phyloP scores from a whole-genome alignment of 1,140 invertebrate genomes.

The Drosophila tropicalis region DNA sequence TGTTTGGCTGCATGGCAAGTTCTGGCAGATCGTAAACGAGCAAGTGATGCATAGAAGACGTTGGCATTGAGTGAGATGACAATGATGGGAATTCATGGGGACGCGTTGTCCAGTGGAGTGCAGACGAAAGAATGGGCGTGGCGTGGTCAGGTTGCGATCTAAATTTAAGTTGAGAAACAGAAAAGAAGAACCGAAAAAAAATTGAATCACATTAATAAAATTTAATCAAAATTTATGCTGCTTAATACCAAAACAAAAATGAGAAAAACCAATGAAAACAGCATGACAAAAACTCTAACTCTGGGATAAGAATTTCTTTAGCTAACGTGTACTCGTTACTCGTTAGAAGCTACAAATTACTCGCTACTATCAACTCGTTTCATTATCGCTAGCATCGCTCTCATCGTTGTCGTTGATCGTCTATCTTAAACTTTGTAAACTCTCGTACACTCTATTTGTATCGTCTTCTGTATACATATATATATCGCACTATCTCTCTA shows the following conservation, averaged over 20 bases:
- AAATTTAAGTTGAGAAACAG: conserved; percentile 64
- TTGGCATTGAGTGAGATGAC: conserved; percentile 47
- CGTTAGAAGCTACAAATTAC: conserved; percentile 15
- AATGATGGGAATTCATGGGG: neutral
- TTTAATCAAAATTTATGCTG: conserved; percentile 66
- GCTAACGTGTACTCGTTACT: conserved; percentile 30
- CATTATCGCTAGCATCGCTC: conserved; percentile 37
- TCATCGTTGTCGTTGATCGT: conserved; percentile 38
- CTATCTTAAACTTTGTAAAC: conserved; percentile 45
- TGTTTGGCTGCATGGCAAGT: conserved; percentile 72
- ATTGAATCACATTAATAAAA: conserved; percentile 67
- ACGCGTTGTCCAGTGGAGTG: neutral
- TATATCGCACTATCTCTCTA: conserved; percentile 38
- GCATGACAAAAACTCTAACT: conserved; percentile 31
- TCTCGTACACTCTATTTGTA: conserved; percentile 29
- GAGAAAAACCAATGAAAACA: neutral
- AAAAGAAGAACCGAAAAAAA: conserved; percentile 37
- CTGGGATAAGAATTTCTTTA: conserved; percentile 21
- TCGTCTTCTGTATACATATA: conserved; percentile 31
- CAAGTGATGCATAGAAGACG: conserved; percentile 58
- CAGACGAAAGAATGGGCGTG: neutral
- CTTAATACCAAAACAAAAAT: conserved; percentile 38
- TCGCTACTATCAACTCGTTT: conserved; percentile 43
- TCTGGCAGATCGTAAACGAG: conserved; percentile 73
- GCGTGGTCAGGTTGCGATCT: conserved; percentile 35